These are phyloP conservation scores for Dascyllus trimaculatus DNA, from an alignment of 2,113 vertebrate genomes.

Conservation along the genomic window DNA sequence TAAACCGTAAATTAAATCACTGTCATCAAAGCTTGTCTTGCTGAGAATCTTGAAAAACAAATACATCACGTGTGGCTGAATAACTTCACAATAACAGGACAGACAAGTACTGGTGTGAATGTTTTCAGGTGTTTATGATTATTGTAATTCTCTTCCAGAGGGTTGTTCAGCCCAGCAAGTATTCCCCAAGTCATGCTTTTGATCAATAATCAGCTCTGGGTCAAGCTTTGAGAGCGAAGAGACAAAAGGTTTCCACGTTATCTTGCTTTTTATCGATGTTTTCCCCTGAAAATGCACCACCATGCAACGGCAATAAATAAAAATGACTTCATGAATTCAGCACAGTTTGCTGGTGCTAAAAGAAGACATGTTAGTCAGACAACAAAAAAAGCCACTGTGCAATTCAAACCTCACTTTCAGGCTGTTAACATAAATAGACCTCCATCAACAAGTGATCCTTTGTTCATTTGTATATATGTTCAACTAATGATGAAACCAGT, in stretches of 20 bases:
- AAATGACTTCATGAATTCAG: neutral
- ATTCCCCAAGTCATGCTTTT: neutral
- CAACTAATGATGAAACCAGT: neutral
- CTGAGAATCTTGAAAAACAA: conserved; percentile 1
- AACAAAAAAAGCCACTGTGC: neutral
- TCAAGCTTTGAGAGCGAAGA: too few species aligned
- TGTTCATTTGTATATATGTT: neutral
- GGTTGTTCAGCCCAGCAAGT: too few species aligned
- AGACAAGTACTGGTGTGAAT: too few species aligned
- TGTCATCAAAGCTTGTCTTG: conserved; percentile 11
- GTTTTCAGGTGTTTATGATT: too few species aligned
- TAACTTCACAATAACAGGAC: too few species aligned
- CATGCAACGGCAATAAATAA: neutral
- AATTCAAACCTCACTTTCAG: neutral
- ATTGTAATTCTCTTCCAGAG: neutral
- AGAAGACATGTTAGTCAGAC: neutral
- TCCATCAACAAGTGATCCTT: neutral
- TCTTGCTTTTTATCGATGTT: too few species aligned
- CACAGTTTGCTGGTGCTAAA: neutral
- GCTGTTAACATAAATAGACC: neutral
- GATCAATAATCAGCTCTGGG: conserved; percentile 7
- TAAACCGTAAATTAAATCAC: conserved; percentile 26
- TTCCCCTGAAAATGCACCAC: neutral
- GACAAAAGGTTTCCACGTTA: neutral
- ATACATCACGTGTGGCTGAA: neutral